Conservation (phyloP, 1,140 invertebrate genomes). For the Drosophila mojavensis region DNA sequence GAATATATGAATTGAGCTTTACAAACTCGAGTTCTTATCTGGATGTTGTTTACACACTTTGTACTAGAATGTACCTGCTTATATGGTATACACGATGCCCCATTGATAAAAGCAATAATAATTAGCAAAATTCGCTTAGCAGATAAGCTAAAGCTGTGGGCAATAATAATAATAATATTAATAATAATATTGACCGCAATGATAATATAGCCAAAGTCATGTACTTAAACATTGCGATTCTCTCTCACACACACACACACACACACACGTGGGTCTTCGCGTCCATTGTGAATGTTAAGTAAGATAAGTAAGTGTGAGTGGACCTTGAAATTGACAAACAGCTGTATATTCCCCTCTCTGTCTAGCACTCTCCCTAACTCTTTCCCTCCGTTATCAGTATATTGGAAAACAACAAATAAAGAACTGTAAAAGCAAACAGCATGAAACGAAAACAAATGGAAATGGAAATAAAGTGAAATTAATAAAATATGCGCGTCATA, state of each 20-base stretch:
- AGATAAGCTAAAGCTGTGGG: conserved; percentile 60
- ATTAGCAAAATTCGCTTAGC: conserved; percentile 66
- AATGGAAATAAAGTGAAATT: conserved; percentile 30
- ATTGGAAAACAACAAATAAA: conserved; percentile 15
- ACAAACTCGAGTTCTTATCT: conserved; percentile 32
- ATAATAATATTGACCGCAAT: conserved; percentile 17
- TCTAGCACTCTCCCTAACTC: background rate
- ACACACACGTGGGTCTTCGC: conserved; percentile 11
- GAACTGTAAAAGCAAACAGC: conserved; percentile 33
- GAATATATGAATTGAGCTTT: background rate
- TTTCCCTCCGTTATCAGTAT: conserved; percentile 13
- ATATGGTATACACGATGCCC: conserved; percentile 40
- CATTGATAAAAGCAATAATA: conserved; percentile 71
- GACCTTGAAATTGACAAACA: conserved; percentile 74
- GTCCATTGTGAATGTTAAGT: conserved; percentile 54
- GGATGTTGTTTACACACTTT: background rate
- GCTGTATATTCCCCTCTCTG: conserved; percentile 43
- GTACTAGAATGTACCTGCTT: background rate
- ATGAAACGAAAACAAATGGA: conserved; percentile 3
- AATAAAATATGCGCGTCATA: conserved; percentile 27
- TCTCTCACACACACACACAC: conserved; percentile 19
- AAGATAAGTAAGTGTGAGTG: conserved; percentile 59
- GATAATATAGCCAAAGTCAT: conserved; percentile 41
- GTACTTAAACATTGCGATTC: conserved; percentile 28
- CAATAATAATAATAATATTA: conserved; percentile 10